These are phyloP conservation scores for Lindbergichthys nudifrons DNA, from an alignment of 2,797 vertebrate genomes.

Conservation along the genomic window DNA sequence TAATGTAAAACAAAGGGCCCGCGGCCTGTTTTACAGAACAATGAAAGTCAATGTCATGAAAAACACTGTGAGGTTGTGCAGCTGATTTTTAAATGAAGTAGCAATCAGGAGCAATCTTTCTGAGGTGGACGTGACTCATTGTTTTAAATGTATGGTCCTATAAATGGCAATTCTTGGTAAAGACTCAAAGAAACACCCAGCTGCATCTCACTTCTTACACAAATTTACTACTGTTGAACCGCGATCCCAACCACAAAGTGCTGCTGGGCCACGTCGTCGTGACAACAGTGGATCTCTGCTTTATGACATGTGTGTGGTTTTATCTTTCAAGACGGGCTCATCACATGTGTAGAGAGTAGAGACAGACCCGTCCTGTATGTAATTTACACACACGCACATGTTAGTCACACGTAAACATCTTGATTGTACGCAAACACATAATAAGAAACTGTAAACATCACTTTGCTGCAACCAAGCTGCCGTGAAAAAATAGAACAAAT, in stretches of 20 bases:
- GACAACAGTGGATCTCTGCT: constrained; percentile 51
- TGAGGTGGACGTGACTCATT: constrained; percentile 76
- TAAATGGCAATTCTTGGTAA: constrained; percentile 65
- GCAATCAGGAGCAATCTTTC: constrained; percentile 68
- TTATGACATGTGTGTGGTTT: constrained; percentile 56
- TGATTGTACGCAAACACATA: constrained; percentile 49
- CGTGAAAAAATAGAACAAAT: constrained; percentile 69
- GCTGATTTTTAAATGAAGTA: constrained; percentile 72
- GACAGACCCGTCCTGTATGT: constrained; percentile 7
- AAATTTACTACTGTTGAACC: constrained; percentile 70
- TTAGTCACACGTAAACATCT: constrained; percentile 26
- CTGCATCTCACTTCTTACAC: constrained; percentile 55
- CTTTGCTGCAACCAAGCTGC: constrained; percentile 29
- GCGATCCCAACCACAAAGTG: constrained; percentile 55
- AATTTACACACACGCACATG: constrained; percentile 9
- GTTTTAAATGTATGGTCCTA: constrained; percentile 75
- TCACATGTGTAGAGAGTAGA: constrained; percentile 27
- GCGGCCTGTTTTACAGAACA: constrained; percentile 61
- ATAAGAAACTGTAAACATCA: constrained; percentile 50
- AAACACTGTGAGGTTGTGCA: constrained; percentile 51
- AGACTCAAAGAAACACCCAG: constrained; percentile 70
- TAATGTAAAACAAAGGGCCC: constrained; percentile 67
- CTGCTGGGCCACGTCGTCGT: constrained; percentile 37
- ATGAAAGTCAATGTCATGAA: constrained; percentile 60
- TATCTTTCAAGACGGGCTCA: constrained; percentile 48